Base-by-base conservation (phyloP, 2,888 invertebrate species). In the Tachina grossa region DNA sequence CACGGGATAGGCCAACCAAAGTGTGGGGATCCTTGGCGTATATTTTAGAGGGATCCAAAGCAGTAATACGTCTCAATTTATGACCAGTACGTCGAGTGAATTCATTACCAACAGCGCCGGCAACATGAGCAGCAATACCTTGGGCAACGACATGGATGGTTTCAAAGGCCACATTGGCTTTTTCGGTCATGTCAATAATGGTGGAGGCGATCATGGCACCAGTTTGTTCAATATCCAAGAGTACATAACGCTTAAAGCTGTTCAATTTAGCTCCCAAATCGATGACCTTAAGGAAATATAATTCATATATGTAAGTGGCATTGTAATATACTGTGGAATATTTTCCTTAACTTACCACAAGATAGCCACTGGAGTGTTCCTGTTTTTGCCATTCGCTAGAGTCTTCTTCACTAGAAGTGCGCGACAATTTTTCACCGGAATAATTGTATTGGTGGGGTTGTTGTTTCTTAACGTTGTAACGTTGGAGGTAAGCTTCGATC, bases 51-150 rank as follows among this genome's bases (percentile, higher is more conserved):
- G 92, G 91, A 75, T 92, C 93, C 88, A 92, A 87, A 43, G 89
- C 93, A 49, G 92, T 92, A 74, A 93, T 91, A 86, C 92, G 91
- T 53, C 90, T 91, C 66, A 93, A 85, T 87, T 89, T 87, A 79
- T 90, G 88, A 77, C 91, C 90, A 51, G 91, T 92, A 19, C 88
- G 87, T 43, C 90, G 90, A n/a, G 88, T 88, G 82, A 87, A 91
- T 72, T 90, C 88, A 79, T 90, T 89, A 8, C 90, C 92, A 86
- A 90, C 91, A n/a, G 87, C 87, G 55, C 93, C 93, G 72, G 90
- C 92, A 68, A 92, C 90, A 71, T 93, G 92, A 47, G 92, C 92
- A 61, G 89, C 91, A 53, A 90, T 87, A 77, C 90, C 90, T 66
- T 91, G 91, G 13, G 89, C 92, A 63, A 93, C 89, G 79, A 93